Evolutionary conservation across 2,797 vertebrate genomes (phyloP).

Genomic region (Enteromius anoplus): DNA sequence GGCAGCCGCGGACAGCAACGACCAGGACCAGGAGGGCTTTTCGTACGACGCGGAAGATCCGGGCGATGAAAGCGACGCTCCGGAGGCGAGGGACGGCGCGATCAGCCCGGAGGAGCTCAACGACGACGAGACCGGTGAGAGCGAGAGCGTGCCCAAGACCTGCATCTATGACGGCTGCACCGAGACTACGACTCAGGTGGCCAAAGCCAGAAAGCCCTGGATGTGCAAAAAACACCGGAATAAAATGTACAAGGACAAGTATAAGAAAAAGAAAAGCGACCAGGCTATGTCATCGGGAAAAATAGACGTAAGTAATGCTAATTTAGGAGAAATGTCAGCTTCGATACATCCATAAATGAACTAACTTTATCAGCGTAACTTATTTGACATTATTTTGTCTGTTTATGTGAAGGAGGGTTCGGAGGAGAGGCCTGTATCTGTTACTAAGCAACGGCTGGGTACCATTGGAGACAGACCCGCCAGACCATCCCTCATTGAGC

Average conservation of each 20-base stretch:
- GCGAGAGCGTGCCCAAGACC: slow-evolving; percentile 80
- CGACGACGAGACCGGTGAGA: slow-evolving; percentile 80
- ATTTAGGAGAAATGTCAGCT: background rate
- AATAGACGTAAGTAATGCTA: slow-evolving; percentile 69
- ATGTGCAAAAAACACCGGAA: slow-evolving; percentile 99
- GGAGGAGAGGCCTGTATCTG: slow-evolving; percentile 88
- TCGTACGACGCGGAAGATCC: slow-evolving; percentile 77
- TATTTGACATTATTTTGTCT: background rate
- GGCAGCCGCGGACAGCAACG: slow-evolving; percentile 67
- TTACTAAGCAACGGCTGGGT: slow-evolving; percentile 91
- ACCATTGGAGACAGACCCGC: slow-evolving; percentile 90
- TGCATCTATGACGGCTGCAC: slow-evolving; percentile 93
- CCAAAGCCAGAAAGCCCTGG: slow-evolving; percentile 97
- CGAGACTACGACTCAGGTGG: slow-evolving; percentile 95
- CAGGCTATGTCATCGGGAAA: slow-evolving; percentile 86
- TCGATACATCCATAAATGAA: background rate
- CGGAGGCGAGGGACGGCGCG: slow-evolving; percentile 82
- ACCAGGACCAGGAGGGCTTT: slow-evolving; percentile 74
- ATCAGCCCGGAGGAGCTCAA: slow-evolving; percentile 84
- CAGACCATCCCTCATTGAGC: slow-evolving; percentile 93
- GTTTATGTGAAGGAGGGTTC: slow-evolving; percentile 80
- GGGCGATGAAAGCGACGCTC: slow-evolving; percentile 82
- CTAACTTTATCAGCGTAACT: background rate
- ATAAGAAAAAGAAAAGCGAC: slow-evolving; percentile 96
- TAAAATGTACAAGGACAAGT: slow-evolving; percentile 98